Evolutionary conservation across 2,888 invertebrate species (phyloP).

Genomic region (Antheraea assamensis): DNA sequence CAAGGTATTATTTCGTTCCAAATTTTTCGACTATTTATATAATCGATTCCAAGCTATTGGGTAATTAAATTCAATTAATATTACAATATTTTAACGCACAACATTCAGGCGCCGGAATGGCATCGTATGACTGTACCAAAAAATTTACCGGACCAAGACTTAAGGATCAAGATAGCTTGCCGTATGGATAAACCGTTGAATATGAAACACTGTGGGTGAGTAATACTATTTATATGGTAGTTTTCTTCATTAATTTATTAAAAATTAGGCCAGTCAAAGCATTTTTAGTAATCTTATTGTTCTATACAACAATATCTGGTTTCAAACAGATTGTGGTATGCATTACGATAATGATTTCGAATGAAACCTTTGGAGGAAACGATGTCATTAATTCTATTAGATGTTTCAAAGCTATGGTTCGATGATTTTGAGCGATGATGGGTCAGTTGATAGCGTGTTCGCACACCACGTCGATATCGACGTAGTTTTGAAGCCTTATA

Average conservation of each 20-base stretch:
- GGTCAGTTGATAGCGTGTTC: no score
- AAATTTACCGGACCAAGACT: conserved; percentile 96
- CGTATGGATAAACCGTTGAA: conserved; percentile 99
- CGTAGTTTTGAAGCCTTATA: no score
- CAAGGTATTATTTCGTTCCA: conserved; percentile 80
- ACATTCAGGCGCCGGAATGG: conserved; percentile 95
- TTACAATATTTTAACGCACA: neutral
- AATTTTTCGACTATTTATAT: neutral
- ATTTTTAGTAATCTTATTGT: no score
- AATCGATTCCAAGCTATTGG: neutral
- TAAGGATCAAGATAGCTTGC: conserved; percentile 98
- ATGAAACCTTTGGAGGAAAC: no score
- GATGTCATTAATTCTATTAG: no score
- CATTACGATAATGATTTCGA: no score
- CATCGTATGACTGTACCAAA: conserved; percentile 98
- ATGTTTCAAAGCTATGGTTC: no score
- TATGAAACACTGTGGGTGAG: conserved; percentile 98
- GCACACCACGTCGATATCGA: no score
- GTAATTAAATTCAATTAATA: neutral
- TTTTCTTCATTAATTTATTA: neutral
- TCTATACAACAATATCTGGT: neutral
- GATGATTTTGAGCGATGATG: no score
- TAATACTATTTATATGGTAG: conserved; percentile 12
- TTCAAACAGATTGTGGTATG: neutral
- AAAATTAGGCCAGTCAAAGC: no score